Conservation (phyloP, 2,113 vertebrate genomes). For the Alethe castanea region DNA sequence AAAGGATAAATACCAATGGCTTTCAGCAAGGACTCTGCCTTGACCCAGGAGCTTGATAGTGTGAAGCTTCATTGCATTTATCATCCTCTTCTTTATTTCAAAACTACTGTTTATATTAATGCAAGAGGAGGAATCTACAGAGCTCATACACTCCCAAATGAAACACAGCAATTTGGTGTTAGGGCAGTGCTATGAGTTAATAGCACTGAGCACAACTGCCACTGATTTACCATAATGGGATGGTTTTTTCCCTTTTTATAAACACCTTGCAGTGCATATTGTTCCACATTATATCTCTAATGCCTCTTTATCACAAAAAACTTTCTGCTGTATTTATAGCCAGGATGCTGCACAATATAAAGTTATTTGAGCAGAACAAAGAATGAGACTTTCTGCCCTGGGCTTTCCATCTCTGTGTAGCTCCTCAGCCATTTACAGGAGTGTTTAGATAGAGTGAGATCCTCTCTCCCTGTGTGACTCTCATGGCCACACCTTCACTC, state of each 20-base stretch:
- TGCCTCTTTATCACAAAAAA: not conserved
- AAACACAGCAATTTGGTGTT: not conserved
- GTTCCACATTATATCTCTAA: not conserved
- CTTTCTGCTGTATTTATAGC: not conserved
- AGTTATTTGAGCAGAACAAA: slow-evolving; percentile 19
- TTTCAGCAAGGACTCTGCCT: not conserved
- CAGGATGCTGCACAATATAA: not conserved
- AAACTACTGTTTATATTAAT: not conserved
- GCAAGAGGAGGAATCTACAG: not conserved
- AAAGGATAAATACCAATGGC: not conserved
- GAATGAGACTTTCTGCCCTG: not conserved
- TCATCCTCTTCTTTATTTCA: not conserved
- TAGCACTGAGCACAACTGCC: not conserved
- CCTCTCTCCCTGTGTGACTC: not conserved
- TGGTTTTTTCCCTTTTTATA: slow-evolving; percentile 28
- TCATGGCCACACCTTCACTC: not conserved
- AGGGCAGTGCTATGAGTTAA: not conserved
- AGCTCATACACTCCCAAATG: not conserved
- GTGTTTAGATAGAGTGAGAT: not conserved
- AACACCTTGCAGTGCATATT: not conserved
- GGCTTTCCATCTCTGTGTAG: not conserved
- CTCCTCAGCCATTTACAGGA: not conserved
- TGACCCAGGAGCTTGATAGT: not conserved
- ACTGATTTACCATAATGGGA: not conserved
- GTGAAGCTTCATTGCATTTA: not conserved